phyloP scores from a whole-genome alignment of 2,888 invertebrate genomes.

The Theretra japonica region DNA sequence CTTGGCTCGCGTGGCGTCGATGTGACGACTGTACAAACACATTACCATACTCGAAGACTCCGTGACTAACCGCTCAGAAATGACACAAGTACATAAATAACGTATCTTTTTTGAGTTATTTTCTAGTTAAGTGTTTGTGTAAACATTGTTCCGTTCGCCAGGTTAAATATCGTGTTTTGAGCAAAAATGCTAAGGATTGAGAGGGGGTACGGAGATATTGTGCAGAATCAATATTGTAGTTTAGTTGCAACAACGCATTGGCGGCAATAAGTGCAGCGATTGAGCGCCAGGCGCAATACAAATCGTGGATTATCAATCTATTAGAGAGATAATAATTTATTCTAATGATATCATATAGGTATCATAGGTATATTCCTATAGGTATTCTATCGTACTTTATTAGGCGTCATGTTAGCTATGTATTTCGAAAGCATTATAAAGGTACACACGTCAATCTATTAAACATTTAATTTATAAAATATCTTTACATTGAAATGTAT shows the following conservation, averaged over 20 bases:
- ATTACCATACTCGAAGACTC: constrained; percentile 65
- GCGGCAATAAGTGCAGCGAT: constrained; percentile 4
- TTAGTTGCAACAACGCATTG: constrained; percentile 3
- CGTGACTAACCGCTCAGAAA: constrained; percentile 59
- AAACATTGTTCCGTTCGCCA: constrained; percentile 1
- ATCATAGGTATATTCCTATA: too few species aligned
- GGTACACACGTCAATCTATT: too few species aligned
- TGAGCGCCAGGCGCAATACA: constrained; percentile 6
- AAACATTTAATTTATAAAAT: too few species aligned
- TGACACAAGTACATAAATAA: constrained; percentile 33
- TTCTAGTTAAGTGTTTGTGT: constrained; percentile 15
- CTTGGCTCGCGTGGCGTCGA: constrained; percentile 61
- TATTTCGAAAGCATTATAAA: too few species aligned
- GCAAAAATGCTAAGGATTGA: background rate
- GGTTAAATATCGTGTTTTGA: background rate
- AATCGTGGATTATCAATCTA: background rate
- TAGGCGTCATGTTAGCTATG: too few species aligned
- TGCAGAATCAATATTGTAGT: background rate
- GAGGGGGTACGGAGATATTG: background rate
- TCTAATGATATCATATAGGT: too few species aligned
- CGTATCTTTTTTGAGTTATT: constrained; percentile 6
- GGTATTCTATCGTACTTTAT: background rate
- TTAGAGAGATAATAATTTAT: too few species aligned
- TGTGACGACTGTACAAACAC: constrained; percentile 68
- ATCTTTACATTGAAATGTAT: too few species aligned